Evolutionary conservation across 64 coral and sea anemone genomes (phyloP).

Genomic region (Pocillopora verrucosa): DNA sequence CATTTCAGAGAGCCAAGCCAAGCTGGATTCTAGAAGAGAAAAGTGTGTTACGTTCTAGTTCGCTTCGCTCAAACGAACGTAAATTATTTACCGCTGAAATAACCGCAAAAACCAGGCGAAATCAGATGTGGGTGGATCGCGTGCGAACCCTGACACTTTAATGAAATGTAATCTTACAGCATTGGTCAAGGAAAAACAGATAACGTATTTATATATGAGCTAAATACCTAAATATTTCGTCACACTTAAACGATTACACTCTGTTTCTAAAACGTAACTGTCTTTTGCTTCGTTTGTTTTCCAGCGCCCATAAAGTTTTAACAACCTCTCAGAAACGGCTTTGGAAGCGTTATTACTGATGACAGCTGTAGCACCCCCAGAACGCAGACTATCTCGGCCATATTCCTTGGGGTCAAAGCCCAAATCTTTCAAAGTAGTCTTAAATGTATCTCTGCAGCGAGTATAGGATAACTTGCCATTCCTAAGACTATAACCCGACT

Average conservation of each 20-base stretch:
- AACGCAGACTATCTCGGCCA: constrained; percentile 21
- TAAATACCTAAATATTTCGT: constrained; percentile 21
- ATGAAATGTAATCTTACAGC: too few species aligned
- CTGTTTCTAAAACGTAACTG: constrained; percentile 23
- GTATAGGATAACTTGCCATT: neutral
- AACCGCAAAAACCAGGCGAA: too few species aligned
- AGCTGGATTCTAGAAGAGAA: too few species aligned
- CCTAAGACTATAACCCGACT: neutral
- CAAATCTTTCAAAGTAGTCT: constrained; percentile 6
- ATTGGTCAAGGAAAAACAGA: too few species aligned
- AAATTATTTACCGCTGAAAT: too few species aligned
- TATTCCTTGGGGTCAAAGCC: constrained; percentile 2
- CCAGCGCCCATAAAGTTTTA: constrained; percentile 39
- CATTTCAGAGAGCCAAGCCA: too few species aligned
- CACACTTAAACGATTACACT: neutral
- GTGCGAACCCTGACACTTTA: too few species aligned
- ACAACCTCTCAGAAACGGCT: constrained; percentile 17
- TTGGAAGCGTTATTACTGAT: neutral
- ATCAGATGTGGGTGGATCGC: too few species aligned
- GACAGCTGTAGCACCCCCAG: neutral
- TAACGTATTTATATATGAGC: neutral
- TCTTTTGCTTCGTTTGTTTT: constrained; percentile 16
- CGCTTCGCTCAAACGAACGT: too few species aligned
- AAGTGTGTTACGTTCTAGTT: too few species aligned
- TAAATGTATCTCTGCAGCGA: neutral